phyloP scores from a whole-genome alignment of 2,888 invertebrate species.

The Chloroclysta siterata region DNA sequence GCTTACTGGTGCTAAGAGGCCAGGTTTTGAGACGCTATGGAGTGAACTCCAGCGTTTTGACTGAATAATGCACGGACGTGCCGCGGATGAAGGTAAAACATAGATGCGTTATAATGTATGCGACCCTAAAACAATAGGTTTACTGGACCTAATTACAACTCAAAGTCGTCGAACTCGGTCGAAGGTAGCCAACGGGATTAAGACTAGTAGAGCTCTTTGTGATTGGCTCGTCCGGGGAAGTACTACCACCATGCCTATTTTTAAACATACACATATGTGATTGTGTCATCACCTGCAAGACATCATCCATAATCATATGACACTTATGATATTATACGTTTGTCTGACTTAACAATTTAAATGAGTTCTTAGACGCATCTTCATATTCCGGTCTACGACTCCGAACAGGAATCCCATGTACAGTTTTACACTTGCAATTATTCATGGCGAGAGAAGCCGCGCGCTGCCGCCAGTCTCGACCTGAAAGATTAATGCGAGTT shows the following conservation, averaged over 20 bases:
- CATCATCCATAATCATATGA: too few relatives aligned
- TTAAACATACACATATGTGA: too few relatives aligned
- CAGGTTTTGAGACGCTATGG: conserved; percentile 21
- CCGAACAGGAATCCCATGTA: conserved; percentile 14
- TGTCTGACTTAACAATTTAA: background rate
- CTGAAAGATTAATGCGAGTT: conserved; percentile 30
- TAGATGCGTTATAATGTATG: background rate
- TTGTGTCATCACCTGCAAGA: too few relatives aligned
- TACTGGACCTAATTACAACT: background rate
- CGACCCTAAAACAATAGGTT: background rate
- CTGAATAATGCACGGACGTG: conserved; percentile 12
- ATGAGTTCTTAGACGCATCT: background rate
- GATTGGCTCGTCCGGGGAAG: too few relatives aligned
- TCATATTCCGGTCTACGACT: conserved; percentile 5
- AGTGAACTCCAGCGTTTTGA: conserved; percentile 26
- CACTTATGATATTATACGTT: too few relatives aligned
- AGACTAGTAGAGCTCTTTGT: too few relatives aligned
- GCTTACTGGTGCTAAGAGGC: background rate
- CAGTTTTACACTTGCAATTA: conserved; percentile 25
- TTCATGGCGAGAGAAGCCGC: conserved; percentile 27
- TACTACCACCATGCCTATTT: too few relatives aligned
- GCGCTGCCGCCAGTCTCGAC: conserved; percentile 18
- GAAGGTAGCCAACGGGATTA: too few relatives aligned
- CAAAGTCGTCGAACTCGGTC: too few relatives aligned
- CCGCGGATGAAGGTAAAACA: background rate